Conservation (phyloP, 2,113 vertebrate species). For the Nothocercus nigrocapillus region DNA sequence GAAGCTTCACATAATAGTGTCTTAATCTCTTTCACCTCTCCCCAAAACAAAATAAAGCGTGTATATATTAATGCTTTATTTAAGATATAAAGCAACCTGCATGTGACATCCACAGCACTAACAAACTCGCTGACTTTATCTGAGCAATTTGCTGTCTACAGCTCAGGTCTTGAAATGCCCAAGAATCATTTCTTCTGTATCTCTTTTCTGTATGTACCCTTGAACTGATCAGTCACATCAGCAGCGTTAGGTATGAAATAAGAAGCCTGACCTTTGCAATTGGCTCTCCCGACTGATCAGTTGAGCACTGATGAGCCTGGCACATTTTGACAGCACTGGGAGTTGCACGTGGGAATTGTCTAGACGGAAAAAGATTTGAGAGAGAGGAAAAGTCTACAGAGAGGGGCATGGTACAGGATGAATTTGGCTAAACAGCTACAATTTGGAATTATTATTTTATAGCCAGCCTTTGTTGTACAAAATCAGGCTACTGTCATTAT, state of each 20-base stretch:
- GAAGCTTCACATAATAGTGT: background rate
- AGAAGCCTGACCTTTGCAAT: slow-evolving; percentile 66
- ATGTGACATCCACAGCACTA: background rate
- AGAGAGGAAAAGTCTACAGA: background rate
- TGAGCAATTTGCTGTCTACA: background rate
- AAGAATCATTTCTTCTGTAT: slow-evolving; percentile 13
- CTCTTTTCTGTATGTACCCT: slow-evolving; percentile 47
- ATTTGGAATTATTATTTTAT: background rate
- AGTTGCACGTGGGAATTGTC: slow-evolving; percentile 49
- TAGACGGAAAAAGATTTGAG: slow-evolving; percentile 54
- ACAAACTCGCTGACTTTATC: background rate
- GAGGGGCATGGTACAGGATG: background rate
- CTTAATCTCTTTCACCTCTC: background rate
- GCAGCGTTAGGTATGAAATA: slow-evolving; percentile 54
- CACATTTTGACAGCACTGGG: slow-evolving; percentile 47
- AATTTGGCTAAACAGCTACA: background rate
- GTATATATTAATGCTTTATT: background rate
- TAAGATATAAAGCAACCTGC: background rate
- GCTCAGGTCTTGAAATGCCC: slow-evolving; percentile 7
- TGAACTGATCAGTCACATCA: slow-evolving; percentile 59
- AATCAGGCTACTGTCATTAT: background rate
- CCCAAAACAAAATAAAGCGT: background rate
- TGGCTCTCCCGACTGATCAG: slow-evolving; percentile 47
- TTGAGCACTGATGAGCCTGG: slow-evolving; percentile 48
- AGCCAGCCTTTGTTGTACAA: background rate